Evolutionary conservation across 1,140 invertebrate species (phyloP).

Genomic region (Luehdorfia chinensis): DNA sequence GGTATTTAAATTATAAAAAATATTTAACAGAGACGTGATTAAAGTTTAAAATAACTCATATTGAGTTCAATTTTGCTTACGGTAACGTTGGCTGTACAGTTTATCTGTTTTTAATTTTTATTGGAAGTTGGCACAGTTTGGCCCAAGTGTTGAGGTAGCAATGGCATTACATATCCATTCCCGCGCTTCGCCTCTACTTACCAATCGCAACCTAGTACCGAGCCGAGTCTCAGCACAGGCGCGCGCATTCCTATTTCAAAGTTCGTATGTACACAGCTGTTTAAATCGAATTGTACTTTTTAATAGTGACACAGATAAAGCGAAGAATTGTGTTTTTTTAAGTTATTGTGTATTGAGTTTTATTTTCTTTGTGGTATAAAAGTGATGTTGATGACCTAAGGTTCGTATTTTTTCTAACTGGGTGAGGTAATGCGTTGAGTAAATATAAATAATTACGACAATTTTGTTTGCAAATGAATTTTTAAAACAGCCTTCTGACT

Average conservation of each 20-base stretch:
- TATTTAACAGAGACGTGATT: too few species aligned
- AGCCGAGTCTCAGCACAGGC: conserved; percentile 31
- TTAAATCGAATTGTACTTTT: conserved; percentile 25
- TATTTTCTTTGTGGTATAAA: conserved; percentile 3
- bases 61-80: too few species aligned
- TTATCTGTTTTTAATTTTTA: too few species aligned
- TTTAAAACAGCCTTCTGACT: too few species aligned
- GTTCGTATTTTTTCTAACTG: conserved; percentile 28
- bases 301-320: conserved; percentile 21
- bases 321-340: conserved; percentile 22
- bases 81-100: too few species aligned
- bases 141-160: neutral
- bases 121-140: conserved; percentile 3
- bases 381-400: conserved; percentile 21
- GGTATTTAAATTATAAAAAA: too few species aligned
- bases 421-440: conserved; percentile 28
- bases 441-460: too few species aligned
- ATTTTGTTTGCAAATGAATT: too few species aligned
- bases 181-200: conserved; percentile 38
- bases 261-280: conserved; percentile 22
- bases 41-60: too few species aligned
- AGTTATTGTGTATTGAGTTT: conserved; percentile 13
- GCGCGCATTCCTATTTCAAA: conserved; percentile 35
- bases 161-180: conserved; percentile 40
- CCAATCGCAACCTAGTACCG: conserved; percentile 52